These are phyloP conservation scores for Rhipidura dahli DNA, from an alignment of 2,113 vertebrate species.

Conservation along the genomic window DNA sequence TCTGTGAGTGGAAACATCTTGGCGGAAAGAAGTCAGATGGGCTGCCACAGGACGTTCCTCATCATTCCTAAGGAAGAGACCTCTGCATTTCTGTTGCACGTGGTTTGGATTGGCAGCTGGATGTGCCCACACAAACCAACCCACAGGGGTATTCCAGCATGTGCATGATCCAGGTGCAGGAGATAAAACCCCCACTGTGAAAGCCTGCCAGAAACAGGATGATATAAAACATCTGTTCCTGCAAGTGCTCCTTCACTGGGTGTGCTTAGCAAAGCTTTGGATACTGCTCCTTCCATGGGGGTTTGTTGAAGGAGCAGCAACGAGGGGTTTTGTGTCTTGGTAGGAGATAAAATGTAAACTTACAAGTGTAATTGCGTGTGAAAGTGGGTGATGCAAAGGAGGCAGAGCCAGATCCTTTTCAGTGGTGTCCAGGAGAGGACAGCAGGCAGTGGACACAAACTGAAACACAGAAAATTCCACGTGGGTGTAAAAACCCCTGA, in stretches of 20 bases:
- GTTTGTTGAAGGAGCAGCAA: background rate
- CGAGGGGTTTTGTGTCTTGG: background rate
- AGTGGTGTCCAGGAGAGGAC: accelerated
- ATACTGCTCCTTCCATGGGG: background rate
- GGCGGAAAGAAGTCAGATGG: background rate
- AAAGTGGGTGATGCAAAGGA: background rate
- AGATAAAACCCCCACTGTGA: background rate
- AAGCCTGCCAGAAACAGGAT: background rate
- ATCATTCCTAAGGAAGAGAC: background rate
- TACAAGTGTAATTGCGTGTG: background rate
- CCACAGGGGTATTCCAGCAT: background rate
- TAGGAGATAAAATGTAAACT: background rate
- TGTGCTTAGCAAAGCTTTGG: background rate
- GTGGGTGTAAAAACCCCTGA: background rate
- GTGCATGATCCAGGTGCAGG: background rate
- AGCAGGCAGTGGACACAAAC: background rate
- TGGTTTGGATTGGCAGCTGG: conserved; percentile 21
- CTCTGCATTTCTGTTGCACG: background rate
- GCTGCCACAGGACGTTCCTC: background rate
- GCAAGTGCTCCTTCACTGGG: background rate
- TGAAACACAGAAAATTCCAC: background rate
- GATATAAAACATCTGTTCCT: conserved; percentile 37
- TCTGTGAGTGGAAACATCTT: background rate
- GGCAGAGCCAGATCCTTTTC: background rate
- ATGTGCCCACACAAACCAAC: conserved; percentile 23